A percentile compares a stretch with the other conserved stretches of the same genome.
phyloP scores from a whole-genome alignment of 2,888 invertebrate species.

The Orthonychiurus folsomi region DNA sequence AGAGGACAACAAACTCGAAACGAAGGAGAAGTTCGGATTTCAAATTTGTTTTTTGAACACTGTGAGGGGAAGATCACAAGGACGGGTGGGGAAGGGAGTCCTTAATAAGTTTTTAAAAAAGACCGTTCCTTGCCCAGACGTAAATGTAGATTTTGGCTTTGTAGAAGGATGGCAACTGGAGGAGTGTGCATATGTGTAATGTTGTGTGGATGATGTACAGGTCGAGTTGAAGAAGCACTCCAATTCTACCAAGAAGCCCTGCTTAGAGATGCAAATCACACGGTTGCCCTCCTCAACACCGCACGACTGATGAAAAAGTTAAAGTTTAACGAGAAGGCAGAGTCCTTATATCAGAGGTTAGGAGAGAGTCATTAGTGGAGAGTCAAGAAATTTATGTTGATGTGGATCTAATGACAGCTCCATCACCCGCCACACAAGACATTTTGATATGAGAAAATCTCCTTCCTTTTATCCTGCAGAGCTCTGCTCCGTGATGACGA shows the following conservation, averaged over 20 bases:
- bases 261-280: conserved; percentile 50
- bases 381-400: conserved; percentile 33
- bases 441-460: background rate
- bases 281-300: conserved; percentile 53
- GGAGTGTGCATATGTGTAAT: too few relatives aligned
- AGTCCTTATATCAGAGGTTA: conserved; percentile 39
- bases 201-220: too few relatives aligned
- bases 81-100: too few relatives aligned
- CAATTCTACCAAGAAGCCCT: conserved; percentile 53
- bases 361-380: conserved; percentile 5
- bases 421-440: background rate
- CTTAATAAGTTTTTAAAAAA: too few relatives aligned
- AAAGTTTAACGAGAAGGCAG: conserved; percentile 38
- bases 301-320: conserved; percentile 46
- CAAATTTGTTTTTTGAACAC: too few relatives aligned
- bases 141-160: too few relatives aligned
- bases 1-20: too few relatives aligned
- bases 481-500: conserved; percentile 35
- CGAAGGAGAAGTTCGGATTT: too few relatives aligned
- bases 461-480: conserved; percentile 15
- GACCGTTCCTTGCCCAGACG: too few relatives aligned
- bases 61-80: too few relatives aligned
- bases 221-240: conserved; percentile 50
- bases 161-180: too few relatives aligned
- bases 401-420: conserved; percentile 28